These are phyloP conservation scores for Pseudopleuronectes americanus DNA, from an alignment of 2,797 vertebrate genomes.

Conservation along the genomic window DNA sequence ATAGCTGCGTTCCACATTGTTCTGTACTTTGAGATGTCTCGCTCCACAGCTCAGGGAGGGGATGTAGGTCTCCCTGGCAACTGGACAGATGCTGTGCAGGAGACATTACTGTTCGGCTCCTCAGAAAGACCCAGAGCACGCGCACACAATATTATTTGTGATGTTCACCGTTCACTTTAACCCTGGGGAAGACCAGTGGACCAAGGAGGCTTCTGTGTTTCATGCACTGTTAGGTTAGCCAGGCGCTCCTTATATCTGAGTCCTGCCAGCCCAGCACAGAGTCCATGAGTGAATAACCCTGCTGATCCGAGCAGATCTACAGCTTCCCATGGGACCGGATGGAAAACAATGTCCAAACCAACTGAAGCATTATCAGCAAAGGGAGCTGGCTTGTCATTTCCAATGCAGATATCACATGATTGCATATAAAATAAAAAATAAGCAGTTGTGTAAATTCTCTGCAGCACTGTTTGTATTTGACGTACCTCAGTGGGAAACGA, in stretches of 20 bases:
- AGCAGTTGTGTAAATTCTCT: slow-evolving; percentile 36
- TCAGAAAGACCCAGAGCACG: slow-evolving; percentile 16
- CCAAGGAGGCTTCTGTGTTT: slow-evolving; percentile 71
- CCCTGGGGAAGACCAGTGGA: slow-evolving; percentile 68
- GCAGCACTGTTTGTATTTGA: slow-evolving; percentile 40
- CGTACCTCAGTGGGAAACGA: slow-evolving; percentile 35
- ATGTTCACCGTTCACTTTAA: slow-evolving; percentile 65
- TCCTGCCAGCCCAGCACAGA: slow-evolving; percentile 64
- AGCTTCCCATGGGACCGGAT: slow-evolving; percentile 50
- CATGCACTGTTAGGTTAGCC: slow-evolving; percentile 78
- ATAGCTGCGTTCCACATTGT: slow-evolving; percentile 60
- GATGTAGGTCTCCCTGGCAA: slow-evolving; percentile 68
- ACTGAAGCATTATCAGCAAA: slow-evolving; percentile 42
- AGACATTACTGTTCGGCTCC: slow-evolving; percentile 40
- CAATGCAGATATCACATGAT: slow-evolving; percentile 33
- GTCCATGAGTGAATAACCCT: slow-evolving; percentile 53
- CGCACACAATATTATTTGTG: slow-evolving; percentile 37
- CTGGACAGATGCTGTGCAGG: slow-evolving; percentile 58
- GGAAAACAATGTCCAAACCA: slow-evolving; percentile 38
- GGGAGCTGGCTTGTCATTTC: slow-evolving; percentile 25
- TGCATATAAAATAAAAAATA: slow-evolving; percentile 13
- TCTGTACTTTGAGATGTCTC: slow-evolving; percentile 63
- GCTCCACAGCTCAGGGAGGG: slow-evolving; percentile 55
- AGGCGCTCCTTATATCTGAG: slow-evolving; percentile 58
- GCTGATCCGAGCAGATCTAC: slow-evolving; percentile 54